Evolutionary conservation across 2,113 vertebrate genomes (phyloP), one percentile per base, ranked within the genome.

Genomic region (Hydropotes inermis): DNA sequence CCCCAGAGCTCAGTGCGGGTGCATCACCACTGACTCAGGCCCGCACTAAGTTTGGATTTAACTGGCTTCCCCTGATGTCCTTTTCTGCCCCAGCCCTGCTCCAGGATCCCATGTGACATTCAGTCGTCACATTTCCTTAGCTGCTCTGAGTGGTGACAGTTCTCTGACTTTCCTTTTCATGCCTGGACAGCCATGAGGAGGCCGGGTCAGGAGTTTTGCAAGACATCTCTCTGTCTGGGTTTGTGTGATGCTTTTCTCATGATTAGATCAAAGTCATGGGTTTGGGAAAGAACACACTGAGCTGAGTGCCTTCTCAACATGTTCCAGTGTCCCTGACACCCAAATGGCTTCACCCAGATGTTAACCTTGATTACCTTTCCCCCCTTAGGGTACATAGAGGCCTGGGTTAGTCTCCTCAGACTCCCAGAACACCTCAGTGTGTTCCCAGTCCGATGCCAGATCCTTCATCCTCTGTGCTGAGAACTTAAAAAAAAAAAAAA

Each of bases 21-120:
- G 12, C 25, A 0, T n/a, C 2, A 12, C 47, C 12, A 0, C 25
- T 6, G 25, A 16, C 55, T 15, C 11, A 25, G 55, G 33, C 2
- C 57, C 23, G 1, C 6, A 4, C 57, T n/a, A 7, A 2, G 21
- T 30, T 50, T n/a, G 12, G 8, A 39, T 79, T 8, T 52, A 28
- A 47, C 60, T 54, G 1, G 5, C 16, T 36, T 61, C 2, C 15
- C 45, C 50, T 50, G 14, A 27, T 19, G 36, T 33, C 14, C 47
- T 36, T n/a, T 47, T 45, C 54, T 39, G 54, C 25, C 36, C 45
- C 30, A 15, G 25, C 23, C 50, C 36, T 60, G 7, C 11, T 39
- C 89, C 7, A 21, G 33, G 43, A 52, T 30, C 87, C 87, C 50
- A 39, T 9, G 0, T 21, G 23, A 27, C 54, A 2, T 79, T 30